phyloP scores from a whole-genome alignment of 2,888 invertebrate species.

The Eurytoma adleriae region DNA sequence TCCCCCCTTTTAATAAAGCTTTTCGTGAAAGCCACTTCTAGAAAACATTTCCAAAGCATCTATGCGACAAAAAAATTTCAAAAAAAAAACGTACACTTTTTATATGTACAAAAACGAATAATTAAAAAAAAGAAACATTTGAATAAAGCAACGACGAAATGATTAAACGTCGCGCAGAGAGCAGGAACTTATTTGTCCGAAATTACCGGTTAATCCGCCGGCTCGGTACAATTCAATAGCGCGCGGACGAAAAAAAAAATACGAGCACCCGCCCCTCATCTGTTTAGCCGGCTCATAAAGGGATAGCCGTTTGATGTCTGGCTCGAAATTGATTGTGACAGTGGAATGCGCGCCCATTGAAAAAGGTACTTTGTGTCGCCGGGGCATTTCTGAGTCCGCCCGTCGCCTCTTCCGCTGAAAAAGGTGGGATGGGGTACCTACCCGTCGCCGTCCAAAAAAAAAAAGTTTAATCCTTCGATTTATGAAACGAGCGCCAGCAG shows the following conservation, averaged over 20 bases:
- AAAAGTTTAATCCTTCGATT: conserved; percentile 47
- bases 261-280: conserved; percentile 21
- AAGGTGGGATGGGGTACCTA: conserved; percentile 9
- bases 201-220: not conserved
- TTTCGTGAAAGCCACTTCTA: no score
- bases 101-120: not conserved
- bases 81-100: no score
- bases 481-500: conserved; percentile 28
- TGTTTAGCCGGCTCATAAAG: conserved; percentile 26
- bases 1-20: no score
- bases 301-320: conserved; percentile 45
- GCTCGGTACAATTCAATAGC: conserved; percentile 4
- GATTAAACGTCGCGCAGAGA: not conserved
- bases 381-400: conserved; percentile 12
- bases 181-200: not conserved
- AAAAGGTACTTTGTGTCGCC: conserved; percentile 34
- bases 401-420: not conserved
- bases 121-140: not conserved
- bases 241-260: not conserved
- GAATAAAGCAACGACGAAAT: not conserved
- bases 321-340: conserved; percentile 46
- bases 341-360: conserved; percentile 39
- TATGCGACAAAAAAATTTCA: no score
- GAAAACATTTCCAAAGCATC: no score
- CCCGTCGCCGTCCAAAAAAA: not conserved